Percentiles rank a stretch among this genome's conserved stretches.
phyloP scores from a whole-genome alignment of 2,888 invertebrate genomes.

The Timema cristinae region DNA sequence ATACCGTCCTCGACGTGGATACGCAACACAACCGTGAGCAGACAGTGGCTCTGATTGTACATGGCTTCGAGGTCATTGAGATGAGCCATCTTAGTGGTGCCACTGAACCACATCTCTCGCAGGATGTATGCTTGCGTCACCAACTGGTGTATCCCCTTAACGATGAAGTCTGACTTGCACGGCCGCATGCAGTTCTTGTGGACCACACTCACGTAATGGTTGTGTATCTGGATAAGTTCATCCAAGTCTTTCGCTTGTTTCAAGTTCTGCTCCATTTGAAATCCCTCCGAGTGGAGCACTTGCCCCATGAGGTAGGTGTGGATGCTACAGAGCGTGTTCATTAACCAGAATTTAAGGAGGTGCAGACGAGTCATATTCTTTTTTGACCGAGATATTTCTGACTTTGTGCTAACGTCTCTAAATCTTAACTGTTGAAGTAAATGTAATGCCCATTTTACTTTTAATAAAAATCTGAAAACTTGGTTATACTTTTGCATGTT shows the following conservation, averaged over 20 bases:
- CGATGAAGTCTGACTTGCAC: conserved; percentile 23
- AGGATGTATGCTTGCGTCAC: conserved; percentile 4
- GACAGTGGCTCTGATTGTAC: conserved; percentile 10
- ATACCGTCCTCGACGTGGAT: background rate
- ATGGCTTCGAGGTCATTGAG: conserved; percentile 9
- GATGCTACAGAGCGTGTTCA: conserved; percentile 51
- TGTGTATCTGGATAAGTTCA: conserved; percentile 38
- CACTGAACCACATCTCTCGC: background rate
- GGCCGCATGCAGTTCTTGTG: conserved; percentile 27
- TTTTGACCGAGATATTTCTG: no score
- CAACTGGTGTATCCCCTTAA: conserved; percentile 21
- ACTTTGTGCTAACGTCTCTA: conserved; percentile 34
- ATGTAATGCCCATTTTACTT: conserved; percentile 54
- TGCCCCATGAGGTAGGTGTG: conserved; percentile 52
- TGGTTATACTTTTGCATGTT: conserved; percentile 43
- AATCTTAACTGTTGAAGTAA: conserved; percentile 50
- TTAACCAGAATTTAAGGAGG: conserved; percentile 52
- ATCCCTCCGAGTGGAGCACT: conserved; percentile 43
- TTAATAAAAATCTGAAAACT: conserved; percentile 51
- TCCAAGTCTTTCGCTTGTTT: conserved; percentile 31
- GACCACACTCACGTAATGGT: conserved; percentile 41
- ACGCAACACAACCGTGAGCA: background rate
- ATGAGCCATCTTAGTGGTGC: no score
- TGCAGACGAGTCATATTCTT: conserved; percentile 45
- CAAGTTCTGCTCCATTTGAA: conserved; percentile 28